Conservation (phyloP, 2,888 invertebrate species). For the Drosophila tripunctata region DNA sequence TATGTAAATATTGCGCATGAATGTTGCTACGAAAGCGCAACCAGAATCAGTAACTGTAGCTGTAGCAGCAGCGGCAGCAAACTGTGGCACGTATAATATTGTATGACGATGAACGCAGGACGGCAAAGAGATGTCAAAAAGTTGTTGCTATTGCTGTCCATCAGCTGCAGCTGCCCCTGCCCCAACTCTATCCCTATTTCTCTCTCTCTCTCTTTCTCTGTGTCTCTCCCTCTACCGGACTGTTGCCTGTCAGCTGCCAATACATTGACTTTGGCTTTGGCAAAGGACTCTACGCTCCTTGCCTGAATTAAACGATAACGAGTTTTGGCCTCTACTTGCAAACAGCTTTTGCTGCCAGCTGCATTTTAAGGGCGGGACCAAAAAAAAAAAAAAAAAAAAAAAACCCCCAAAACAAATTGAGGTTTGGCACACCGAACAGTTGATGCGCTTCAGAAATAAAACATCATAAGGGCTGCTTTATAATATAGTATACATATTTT, state of each 20-base stretch:
- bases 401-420: neutral
- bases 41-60: slow-evolving; percentile 6
- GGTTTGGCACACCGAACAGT: neutral
- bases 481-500: too few species aligned
- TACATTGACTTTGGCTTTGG: slow-evolving; percentile 48
- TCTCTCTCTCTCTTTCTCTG: too few species aligned
- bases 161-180: slow-evolving; percentile 1
- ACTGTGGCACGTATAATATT: slow-evolving; percentile 32
- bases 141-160: slow-evolving; percentile 16
- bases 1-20: slow-evolving; percentile 73
- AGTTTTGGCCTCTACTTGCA: slow-evolving; percentile 63
- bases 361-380: slow-evolving; percentile 15
- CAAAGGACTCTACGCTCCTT: slow-evolving; percentile 31
- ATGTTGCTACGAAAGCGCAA: slow-evolving; percentile 77
- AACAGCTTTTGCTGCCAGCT: slow-evolving; percentile 39
- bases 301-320: slow-evolving; percentile 77
- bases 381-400: neutral
- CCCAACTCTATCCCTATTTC: neutral
- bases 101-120: neutral
- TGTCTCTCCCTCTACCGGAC: too few species aligned
- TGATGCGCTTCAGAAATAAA: neutral
- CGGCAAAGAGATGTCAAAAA: neutral
- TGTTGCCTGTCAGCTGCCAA: slow-evolving; percentile 63
- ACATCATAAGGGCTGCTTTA: too few species aligned
- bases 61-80: neutral